Evolutionary conservation across 2,797 vertebrate genomes (phyloP).

Genomic region (Poeciliopsis presidionis): DNA sequence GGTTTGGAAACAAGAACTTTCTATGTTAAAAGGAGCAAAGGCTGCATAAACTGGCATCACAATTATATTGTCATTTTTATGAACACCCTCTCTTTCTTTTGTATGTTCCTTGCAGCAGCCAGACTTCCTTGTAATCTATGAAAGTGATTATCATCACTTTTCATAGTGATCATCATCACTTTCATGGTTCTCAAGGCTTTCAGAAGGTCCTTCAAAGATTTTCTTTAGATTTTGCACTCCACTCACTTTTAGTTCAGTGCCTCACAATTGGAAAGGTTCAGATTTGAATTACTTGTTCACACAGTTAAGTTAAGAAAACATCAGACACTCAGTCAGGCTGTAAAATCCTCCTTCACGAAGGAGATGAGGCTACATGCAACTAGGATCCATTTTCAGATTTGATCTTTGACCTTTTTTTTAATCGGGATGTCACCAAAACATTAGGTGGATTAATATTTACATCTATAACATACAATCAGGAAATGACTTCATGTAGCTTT

Average conservation of each 20-base stretch:
- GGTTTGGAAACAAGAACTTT: constrained; percentile 15
- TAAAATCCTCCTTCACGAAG: background rate
- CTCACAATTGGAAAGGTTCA: background rate
- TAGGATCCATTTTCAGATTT: background rate
- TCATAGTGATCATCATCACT: background rate
- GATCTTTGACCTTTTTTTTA: background rate
- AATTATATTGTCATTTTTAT: background rate
- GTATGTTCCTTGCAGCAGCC: background rate
- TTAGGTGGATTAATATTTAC: too few relatives aligned
- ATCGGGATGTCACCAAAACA: background rate
- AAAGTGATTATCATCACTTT: background rate
- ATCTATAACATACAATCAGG: background rate
- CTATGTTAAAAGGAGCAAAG: background rate
- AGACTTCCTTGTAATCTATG: background rate
- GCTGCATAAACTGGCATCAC: background rate
- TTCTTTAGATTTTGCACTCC: background rate
- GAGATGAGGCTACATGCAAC: background rate
- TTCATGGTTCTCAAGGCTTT: background rate
- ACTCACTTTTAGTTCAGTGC: background rate
- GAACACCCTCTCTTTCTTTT: background rate
- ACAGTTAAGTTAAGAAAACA: background rate
- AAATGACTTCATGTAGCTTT: background rate
- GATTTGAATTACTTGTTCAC: background rate
- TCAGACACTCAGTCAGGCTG: background rate
- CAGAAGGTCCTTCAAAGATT: background rate